Conservation (phyloP, 2,888 invertebrate genomes). For the Cepaea hortensis region DNA sequence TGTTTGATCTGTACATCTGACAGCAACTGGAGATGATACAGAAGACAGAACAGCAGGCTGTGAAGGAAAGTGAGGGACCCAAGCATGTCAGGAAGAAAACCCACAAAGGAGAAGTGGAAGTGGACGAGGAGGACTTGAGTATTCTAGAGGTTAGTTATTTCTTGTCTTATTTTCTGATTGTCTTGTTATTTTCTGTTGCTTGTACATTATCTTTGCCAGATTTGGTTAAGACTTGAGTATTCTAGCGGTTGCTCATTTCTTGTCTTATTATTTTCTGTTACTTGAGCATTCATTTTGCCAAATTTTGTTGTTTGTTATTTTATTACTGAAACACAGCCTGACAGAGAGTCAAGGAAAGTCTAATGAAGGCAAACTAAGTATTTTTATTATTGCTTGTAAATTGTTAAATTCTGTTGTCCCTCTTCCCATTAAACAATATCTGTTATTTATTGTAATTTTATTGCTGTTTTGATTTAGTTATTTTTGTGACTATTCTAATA, state of each 20-base stretch:
- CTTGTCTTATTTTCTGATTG: not conserved
- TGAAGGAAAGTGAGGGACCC: conserved; percentile 57
- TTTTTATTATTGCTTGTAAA: no score
- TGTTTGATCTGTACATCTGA: not conserved
- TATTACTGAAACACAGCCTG: no score
- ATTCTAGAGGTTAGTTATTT: conserved; percentile 60
- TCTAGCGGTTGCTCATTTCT: not conserved
- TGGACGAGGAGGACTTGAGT: conserved; percentile 76
- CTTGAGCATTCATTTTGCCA: no score
- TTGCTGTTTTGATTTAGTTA: no score
- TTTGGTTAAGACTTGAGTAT: not conserved
- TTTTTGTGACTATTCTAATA: no score
- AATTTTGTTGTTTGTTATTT: no score
- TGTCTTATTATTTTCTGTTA: no score
- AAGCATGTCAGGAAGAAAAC: conserved; percentile 83
- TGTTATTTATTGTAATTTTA: no score
- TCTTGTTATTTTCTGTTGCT: not conserved
- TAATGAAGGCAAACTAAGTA: no score
- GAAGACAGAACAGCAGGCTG: conserved; percentile 70
- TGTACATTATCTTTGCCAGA: not conserved
- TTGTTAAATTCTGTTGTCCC: no score
- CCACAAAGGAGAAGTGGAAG: conserved; percentile 88
- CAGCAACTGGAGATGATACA: conserved; percentile 75
- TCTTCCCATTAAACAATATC: no score
- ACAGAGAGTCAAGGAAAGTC: no score